These are phyloP conservation scores for Crocidura indochinensis DNA, from an alignment of 2,797 vertebrate species.

Conservation along the genomic window DNA sequence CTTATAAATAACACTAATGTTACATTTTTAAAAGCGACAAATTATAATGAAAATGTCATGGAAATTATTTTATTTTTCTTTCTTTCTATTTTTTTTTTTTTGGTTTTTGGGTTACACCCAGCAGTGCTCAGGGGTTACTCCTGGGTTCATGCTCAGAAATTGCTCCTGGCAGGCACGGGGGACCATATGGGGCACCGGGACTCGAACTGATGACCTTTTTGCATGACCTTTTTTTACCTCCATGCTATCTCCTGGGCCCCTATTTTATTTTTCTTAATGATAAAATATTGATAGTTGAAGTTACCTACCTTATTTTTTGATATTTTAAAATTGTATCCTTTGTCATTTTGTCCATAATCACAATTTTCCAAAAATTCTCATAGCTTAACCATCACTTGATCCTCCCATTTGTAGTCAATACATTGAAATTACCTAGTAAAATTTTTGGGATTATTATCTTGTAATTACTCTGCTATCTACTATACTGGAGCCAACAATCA, in stretches of 20 bases:
- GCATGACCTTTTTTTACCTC: too few species aligned
- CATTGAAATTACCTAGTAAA: neutral
- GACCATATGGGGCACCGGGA: too few species aligned
- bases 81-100: too few species aligned
- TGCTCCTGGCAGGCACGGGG: too few species aligned
- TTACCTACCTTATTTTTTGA: neutral
- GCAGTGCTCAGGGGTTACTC: too few species aligned
- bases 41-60: neutral
- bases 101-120: too few species aligned
- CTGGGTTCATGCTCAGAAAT: too few species aligned
- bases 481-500: neutral
- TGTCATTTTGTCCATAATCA: neutral
- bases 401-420: neutral
- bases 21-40: neutral
- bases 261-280: too few species aligned
- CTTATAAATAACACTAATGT: neutral
- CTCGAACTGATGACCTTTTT: too few species aligned
- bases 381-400: neutral
- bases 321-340: neutral
- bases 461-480: neutral
- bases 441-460: neutral
- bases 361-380: neutral
- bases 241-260: too few species aligned
- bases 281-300: too few species aligned
- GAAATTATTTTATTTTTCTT: neutral